Conservation (phyloP, 2,888 invertebrate genomes). For the Xylophagus ater region DNA sequence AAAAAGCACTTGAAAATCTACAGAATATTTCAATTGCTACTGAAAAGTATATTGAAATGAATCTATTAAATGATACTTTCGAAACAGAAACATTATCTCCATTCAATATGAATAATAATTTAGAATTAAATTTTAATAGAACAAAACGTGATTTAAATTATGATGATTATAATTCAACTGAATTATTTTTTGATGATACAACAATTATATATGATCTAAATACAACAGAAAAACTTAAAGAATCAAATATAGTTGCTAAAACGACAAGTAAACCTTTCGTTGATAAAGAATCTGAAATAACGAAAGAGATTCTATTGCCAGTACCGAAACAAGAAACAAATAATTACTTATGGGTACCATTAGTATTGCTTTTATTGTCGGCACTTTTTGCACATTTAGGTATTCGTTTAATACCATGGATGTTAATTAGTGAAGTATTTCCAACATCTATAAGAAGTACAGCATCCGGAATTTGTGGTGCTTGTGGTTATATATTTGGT, state of each 20-base stretch:
- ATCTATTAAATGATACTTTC: constrained; percentile 11
- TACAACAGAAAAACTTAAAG: too few relatives aligned
- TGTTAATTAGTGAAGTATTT: constrained; percentile 68
- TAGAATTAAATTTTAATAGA: background rate
- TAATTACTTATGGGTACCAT: constrained; percentile 55
- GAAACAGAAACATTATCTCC: too few relatives aligned
- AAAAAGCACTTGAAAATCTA: constrained; percentile 20
- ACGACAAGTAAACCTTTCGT: too few relatives aligned
- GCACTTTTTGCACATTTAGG: constrained; percentile 60
- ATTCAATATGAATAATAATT: too few relatives aligned
- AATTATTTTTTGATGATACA: too few relatives aligned
- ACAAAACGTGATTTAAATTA: background rate
- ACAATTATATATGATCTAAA: too few relatives aligned
- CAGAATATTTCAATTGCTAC: too few relatives aligned
- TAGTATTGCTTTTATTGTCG: constrained; percentile 50
- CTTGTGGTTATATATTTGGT: constrained; percentile 62
- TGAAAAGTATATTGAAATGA: too few relatives aligned
- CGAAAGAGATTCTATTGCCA: constrained; percentile 25
- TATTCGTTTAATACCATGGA: constrained; percentile 65
- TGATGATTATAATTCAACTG: constrained; percentile 4
- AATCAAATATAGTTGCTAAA: too few relatives aligned
- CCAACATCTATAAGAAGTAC: constrained; percentile 56
- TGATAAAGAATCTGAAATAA: constrained; percentile 11
- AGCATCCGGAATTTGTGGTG: constrained; percentile 62
- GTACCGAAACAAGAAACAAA: constrained; percentile 40